Conservation (phyloP, 64 coral and sea anemone species). For the Hydrozoanthus tunicans region DNA sequence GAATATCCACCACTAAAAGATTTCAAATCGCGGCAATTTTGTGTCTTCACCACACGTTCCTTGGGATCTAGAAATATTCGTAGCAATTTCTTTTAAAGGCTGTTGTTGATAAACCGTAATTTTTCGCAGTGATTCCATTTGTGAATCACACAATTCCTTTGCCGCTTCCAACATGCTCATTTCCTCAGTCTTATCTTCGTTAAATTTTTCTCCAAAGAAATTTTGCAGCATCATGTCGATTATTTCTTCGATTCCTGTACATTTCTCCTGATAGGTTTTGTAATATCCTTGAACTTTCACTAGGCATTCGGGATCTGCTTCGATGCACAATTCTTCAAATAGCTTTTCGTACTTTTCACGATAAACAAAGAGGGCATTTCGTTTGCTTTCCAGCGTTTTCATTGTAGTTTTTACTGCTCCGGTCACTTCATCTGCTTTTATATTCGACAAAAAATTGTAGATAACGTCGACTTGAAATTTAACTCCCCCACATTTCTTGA, state of each 20-base stretch:
- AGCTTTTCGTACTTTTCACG: neutral
- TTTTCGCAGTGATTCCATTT: neutral
- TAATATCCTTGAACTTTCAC: neutral
- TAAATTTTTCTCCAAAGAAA: neutral
- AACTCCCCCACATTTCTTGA: neutral
- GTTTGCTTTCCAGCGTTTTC: constrained; percentile 2
- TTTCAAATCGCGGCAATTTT: neutral
- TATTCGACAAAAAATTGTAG: neutral
- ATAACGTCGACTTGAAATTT: neutral
- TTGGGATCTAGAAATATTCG: neutral
- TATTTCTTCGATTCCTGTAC: neutral
- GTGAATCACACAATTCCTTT: neutral
- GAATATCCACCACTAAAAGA: constrained; percentile 26
- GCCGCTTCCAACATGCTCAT: neutral
- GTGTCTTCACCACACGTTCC: neutral
- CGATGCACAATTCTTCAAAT: neutral
- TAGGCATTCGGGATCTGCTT: neutral
- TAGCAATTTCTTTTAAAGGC: neutral
- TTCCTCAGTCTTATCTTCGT: neutral
- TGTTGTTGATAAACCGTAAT: too few relatives aligned
- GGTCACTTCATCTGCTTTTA: constrained; percentile 9
- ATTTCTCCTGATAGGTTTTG: neutral
- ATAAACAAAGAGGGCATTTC: neutral
- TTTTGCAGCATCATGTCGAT: neutral
- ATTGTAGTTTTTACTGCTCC: constrained; percentile 1